A percentile compares a stretch with the other conserved stretches of the same genome.
Conservation (phyloP, 1,140 invertebrate genomes). For the Drosophila kurseongensis region DNA sequence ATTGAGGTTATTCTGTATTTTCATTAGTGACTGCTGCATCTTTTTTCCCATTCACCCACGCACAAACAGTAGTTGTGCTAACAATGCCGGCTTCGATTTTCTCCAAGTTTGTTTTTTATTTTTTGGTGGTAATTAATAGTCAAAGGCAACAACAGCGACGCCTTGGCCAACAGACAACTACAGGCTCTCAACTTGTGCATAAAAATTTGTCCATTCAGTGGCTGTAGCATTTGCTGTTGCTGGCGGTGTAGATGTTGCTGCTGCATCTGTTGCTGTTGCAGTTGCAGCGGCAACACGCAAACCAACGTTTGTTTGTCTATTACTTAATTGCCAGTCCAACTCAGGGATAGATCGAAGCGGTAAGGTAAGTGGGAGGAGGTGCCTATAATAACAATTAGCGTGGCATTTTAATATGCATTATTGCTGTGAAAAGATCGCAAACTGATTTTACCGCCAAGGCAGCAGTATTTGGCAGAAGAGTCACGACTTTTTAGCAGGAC, state of each 20-base stretch:
- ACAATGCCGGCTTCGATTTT: constrained; percentile 37
- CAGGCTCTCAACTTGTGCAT: constrained; percentile 56
- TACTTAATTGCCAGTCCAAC: constrained; percentile 73
- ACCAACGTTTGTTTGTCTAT: constrained; percentile 64
- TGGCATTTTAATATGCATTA: constrained; percentile 83
- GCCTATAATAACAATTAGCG: constrained; percentile 78
- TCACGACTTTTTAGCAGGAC: constrained; percentile 63
- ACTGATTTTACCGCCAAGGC: constrained; percentile 67
- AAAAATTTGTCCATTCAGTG: constrained; percentile 73
- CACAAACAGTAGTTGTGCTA: constrained; percentile 13
- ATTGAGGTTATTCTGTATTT: constrained; percentile 10
- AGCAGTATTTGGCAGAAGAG: constrained; percentile 46
- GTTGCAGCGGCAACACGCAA: constrained; percentile 60
- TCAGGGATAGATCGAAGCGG: constrained; percentile 18
- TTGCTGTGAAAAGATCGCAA: constrained; percentile 77
- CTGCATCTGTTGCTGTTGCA: constrained; percentile 14
- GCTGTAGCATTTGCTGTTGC: constrained; percentile 17
- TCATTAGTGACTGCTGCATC: constrained; percentile 11
- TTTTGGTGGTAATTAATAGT: constrained; percentile 73
- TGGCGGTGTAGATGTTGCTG: constrained; percentile 10
- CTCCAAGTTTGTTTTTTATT: constrained; percentile 13
- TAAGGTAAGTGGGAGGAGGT: constrained; percentile 13
- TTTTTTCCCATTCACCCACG: constrained; percentile 66
- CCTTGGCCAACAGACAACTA: constrained; percentile 43
- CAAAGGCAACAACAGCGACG: constrained; percentile 53